These are phyloP conservation scores for Capreolus pygargus DNA, from an alignment of 2,113 vertebrate genomes.

Conservation along the genomic window DNA sequence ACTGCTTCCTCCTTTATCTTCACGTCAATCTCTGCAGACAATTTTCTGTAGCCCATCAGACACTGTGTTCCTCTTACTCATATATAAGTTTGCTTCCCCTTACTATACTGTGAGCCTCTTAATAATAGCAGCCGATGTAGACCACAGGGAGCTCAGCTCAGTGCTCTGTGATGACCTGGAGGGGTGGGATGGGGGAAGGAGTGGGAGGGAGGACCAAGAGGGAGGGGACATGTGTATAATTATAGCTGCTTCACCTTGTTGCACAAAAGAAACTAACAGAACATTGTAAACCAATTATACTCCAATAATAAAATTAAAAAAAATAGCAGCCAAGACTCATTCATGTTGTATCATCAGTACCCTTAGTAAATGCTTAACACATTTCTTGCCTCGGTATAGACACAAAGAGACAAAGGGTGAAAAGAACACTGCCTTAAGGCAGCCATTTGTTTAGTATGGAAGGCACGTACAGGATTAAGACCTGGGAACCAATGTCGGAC, in stretches of 20 bases:
- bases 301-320: neutral
- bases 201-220: neutral
- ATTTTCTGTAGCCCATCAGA: neutral
- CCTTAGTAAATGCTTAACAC: neutral
- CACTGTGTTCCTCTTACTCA: neutral
- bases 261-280: neutral
- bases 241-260: neutral
- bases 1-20: neutral
- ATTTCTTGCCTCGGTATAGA: accelerated
- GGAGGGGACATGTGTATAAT: neutral
- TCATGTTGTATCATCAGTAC: neutral
- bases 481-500: neutral
- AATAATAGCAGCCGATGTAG: neutral
- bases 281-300: neutral
- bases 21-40: neutral
- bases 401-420: accelerated
- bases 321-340: neutral
- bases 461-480: neutral
- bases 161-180: neutral
- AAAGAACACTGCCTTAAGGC: neutral
- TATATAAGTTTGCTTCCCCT: neutral
- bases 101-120: neutral
- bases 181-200: neutral
- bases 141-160: neutral
- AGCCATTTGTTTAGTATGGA: no score